Evolutionary conservation across 1,140 invertebrate species (phyloP), one percentile per base, ranked within the genome.

Genomic region (Tigriopus japonicus): DNA sequence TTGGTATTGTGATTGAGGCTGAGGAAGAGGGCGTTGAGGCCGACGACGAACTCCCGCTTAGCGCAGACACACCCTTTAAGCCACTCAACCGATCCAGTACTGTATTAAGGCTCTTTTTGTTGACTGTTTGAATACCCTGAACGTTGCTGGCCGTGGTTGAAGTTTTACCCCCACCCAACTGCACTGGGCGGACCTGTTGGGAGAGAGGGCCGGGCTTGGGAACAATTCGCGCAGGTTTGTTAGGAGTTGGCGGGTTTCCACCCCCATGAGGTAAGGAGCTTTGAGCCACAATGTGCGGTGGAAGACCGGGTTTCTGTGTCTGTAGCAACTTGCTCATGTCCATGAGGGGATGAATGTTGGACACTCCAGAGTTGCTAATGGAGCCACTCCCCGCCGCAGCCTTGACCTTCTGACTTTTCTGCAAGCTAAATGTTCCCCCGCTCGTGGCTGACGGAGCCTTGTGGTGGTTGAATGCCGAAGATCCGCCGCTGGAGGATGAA

Each of bases 301-400:
- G 49, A 6, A 61, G 21, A 24, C 59, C 59, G 5, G 59, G 59
- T 23, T n/a, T 28, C 23, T 52, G 49, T 6, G 10, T 61, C 24
- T 56, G 49, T 13, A 61, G 24, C 19, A 61, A 15, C 49, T 61
- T 61, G 5, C 42, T 54, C 59, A 61, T 61, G 59, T 61, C 45
- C 23, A 35, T n/a, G 13, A 61, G 14, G 6, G 59, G 59, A 40
- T 49, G 52, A 7, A 54, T 19, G 12, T 19, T 60, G 24, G 23
- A 13, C 23, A 14, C 21, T 42, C 23, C 15, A 6, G 40, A 23
- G n/a, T n/a, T 28, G 14, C n/a, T 17, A 49, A 21, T 15, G 3
- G 15, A 23, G 28, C 15, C n/a, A 55, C n/a, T 15, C 23, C 15
- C 53, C 21, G 23, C 28, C 2, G 15, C 24, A 23, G n/a, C 24